Conservation (phyloP, 2,113 vertebrate species). For the Penelope pileata region DNA sequence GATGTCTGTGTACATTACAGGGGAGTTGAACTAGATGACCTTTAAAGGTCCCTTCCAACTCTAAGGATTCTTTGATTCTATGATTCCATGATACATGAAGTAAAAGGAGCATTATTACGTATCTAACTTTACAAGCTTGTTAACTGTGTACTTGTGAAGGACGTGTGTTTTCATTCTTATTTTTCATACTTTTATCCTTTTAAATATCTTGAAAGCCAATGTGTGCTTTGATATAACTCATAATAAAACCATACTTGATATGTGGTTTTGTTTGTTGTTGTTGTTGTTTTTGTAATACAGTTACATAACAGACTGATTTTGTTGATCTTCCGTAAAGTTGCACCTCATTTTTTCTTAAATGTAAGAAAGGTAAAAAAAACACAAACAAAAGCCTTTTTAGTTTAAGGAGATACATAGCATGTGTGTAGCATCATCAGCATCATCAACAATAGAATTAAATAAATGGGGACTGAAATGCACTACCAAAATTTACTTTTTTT, state of each 20-base stretch:
- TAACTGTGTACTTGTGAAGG: background rate
- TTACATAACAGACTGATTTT: background rate
- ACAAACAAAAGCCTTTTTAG: background rate
- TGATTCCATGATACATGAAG: background rate
- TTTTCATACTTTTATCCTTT: background rate
- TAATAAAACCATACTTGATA: background rate
- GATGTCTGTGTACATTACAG: too few relatives aligned
- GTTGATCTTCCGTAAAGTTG: background rate
- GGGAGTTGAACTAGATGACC: too few relatives aligned
- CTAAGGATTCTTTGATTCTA: too few relatives aligned
- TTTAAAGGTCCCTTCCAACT: too few relatives aligned
- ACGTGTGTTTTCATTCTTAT: background rate
- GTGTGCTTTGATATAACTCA: background rate
- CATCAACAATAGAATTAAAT: background rate
- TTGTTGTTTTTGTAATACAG: background rate
- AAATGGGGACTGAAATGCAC: background rate
- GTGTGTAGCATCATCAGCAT: background rate
- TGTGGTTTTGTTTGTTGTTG: too few relatives aligned
- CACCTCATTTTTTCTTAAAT: background rate
- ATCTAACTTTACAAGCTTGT: fast-evolving
- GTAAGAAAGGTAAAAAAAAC: background rate
- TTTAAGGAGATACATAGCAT: background rate
- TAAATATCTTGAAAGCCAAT: background rate
- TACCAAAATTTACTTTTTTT: background rate
- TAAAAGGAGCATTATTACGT: background rate